Base-by-base conservation (phyloP, 1,140 invertebrate genomes). In the Asbolus verrucosus region DNA sequence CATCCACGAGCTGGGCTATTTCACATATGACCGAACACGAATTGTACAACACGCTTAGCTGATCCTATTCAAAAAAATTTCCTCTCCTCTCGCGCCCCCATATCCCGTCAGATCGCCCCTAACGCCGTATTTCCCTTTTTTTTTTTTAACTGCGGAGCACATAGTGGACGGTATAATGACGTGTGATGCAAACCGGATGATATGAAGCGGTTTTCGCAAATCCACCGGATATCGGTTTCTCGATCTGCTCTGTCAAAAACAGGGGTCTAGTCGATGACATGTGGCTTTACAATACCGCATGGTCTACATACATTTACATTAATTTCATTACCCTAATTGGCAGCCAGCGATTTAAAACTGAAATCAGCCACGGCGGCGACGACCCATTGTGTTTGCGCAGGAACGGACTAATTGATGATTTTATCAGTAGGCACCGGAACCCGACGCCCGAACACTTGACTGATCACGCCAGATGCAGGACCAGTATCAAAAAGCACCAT, bases 11-110 rank as follows among this genome's bases (percentile, higher is more conserved):
- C 67, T 65, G 67, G 71, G 65, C 76, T 75, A 81, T 81, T 81
- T 81, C 79, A 80, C 79, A 81, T 81, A 77, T 80, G 79, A 81
- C 78, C 79, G 79, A 71, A 74, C 77, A 76, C 77, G 77, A 80
- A 80, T 80, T 76, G 78, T 73, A 69, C 73, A 76, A 76, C 75
- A 80, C 79, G 78, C 79, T 81, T 75, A 77, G 76, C 70, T 81
- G 79, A 74, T 71, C 70, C 68, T 73, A 80, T 80, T 80, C 75
- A 81, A 78, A 79, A 78, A 78, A 77, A 65, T 24, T 60, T 74
- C 70, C 72, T 62, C 67, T 69, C 67, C 54, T 71, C 72, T 54
- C 67, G 73, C 62, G 67, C 75, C 73, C 70, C 62, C n/a, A n/a
- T n/a, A n/a, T n/a, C n/a, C n/a, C n/a, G n/a, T n/a, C n/a, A 21